A percentile compares a stretch with the other conserved stretches of the same genome.
These are phyloP conservation scores for Amblyopsis rosae DNA, from an alignment of 2,113 vertebrate species.

Conservation along the genomic window DNA sequence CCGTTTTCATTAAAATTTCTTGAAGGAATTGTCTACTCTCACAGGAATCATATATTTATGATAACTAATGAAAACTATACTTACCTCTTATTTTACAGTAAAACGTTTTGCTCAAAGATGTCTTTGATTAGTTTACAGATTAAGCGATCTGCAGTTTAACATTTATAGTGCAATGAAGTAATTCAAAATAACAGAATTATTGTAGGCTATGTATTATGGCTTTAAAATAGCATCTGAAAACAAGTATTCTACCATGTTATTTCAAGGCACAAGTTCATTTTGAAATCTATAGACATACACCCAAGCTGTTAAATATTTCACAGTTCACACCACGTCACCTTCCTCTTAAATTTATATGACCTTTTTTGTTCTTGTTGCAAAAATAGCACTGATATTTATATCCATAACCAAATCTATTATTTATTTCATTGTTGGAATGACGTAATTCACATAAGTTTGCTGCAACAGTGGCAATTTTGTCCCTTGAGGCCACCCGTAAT, in stretches of 20 bases:
- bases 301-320: conserved; percentile 19
- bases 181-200: neutral
- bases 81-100: neutral
- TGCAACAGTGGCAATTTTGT: neutral
- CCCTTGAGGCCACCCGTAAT: neutral
- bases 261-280: conserved; percentile 48
- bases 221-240: neutral
- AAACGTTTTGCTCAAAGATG: neutral
- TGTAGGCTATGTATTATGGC: neutral
- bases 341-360: conserved; percentile 5
- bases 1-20: neutral
- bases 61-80: neutral
- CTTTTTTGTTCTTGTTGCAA: neutral
- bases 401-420: neutral
- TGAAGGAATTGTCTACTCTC: neutral
- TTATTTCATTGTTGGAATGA: conserved; percentile 10
- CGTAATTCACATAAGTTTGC: conserved; percentile 2
- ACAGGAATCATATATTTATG: conserved; percentile 22
- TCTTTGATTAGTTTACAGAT: neutral
- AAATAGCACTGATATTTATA: conserved; percentile 1
- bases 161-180: conserved; percentile 37
- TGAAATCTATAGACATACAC: conserved; percentile 10
- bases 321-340: conserved; percentile 35
- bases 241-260: conserved; percentile 5
- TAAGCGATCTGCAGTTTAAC: neutral